Percentiles rank a stretch among this genome's conserved stretches.
Conservation (phyloP, 2,797 vertebrate species). For the Sylvilagus floridanus region DNA sequence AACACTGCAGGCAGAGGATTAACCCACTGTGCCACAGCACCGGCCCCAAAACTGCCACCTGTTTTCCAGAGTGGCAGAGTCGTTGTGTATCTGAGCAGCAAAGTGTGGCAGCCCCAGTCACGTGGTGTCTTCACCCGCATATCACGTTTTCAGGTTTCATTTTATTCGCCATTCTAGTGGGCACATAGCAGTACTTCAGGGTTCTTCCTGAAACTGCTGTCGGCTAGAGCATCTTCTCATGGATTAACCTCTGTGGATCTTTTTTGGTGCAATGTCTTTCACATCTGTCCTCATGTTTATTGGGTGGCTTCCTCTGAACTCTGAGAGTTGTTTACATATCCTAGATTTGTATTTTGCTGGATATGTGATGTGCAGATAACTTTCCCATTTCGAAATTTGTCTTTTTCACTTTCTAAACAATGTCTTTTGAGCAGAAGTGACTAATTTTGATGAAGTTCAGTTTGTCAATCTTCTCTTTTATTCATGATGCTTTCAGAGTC, state of each 20-base stretch:
- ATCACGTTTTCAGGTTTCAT: not conserved
- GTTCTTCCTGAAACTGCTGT: too few species aligned
- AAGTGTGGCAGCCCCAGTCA: not conserved
- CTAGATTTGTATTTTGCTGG: not conserved
- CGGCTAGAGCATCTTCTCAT: not conserved
- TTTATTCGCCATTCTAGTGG: not conserved
- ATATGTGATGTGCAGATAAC: not conserved
- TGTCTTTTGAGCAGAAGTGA: not conserved
- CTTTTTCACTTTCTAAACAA: not conserved
- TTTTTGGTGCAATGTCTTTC: not conserved
- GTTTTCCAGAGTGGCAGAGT: not conserved
- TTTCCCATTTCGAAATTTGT: not conserved
- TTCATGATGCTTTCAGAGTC: not conserved
- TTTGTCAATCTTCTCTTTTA: not conserved
- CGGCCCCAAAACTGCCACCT: too few species aligned
- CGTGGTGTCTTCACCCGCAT: not conserved
- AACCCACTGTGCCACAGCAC: too few species aligned
- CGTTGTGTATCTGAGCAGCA: not conserved
- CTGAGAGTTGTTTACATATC: not conserved
- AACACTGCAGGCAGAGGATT: too few species aligned
- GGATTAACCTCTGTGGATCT: not conserved
- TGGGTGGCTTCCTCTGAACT: not conserved
- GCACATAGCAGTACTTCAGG: not conserved
- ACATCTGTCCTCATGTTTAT: not conserved
- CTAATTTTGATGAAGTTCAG: not conserved